A percentile compares a stretch with the other conserved stretches of the same genome.
These are phyloP conservation scores for Leptinotarsa tumamoca DNA, from an alignment of 2,888 invertebrate genomes.

Conservation along the genomic window DNA sequence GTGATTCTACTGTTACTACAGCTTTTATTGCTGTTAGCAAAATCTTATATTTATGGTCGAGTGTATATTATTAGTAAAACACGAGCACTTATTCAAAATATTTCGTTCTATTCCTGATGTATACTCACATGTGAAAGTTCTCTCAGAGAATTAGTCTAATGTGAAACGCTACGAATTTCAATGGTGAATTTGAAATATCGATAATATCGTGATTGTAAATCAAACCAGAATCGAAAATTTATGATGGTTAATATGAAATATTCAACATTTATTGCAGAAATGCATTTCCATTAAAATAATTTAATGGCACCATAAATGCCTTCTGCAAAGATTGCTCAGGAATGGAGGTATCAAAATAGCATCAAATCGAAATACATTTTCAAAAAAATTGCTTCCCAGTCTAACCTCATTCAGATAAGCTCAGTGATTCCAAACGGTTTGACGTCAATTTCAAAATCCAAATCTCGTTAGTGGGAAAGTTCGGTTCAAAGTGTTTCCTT, in stretches of 20 bases:
- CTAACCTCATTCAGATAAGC: not conserved
- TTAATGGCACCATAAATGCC: conserved; percentile 35
- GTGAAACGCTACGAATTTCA: conserved; percentile 18
- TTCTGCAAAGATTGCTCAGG: conserved; percentile 29
- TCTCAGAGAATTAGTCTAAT: not conserved
- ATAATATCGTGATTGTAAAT: conserved; percentile 25
- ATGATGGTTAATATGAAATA: conserved; percentile 29
- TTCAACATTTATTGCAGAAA: conserved; percentile 43
- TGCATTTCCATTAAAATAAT: conserved; percentile 43
- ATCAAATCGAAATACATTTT: not conserved
- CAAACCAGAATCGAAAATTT: conserved; percentile 28
- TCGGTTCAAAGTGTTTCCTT: too few species aligned
- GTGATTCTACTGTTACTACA: conserved; percentile 12
- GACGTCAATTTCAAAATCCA: not conserved
- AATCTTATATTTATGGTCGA: conserved; percentile 15
- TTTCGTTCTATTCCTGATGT: conserved; percentile 24
- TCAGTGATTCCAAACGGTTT: not conserved
- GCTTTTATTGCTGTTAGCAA: not conserved
- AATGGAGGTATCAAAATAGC: conserved; percentile 34
- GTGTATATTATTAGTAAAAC: conserved; percentile 23
- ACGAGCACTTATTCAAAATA: conserved; percentile 24
- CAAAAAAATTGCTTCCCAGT: not conserved
- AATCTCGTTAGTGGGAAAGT: not conserved
- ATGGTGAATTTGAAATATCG: conserved; percentile 19
- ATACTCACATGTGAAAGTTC: conserved; percentile 14